These are phyloP conservation scores for Pegea sp. DNA, from an alignment of 23 tunicate species.

Conservation along the genomic window DNA sequence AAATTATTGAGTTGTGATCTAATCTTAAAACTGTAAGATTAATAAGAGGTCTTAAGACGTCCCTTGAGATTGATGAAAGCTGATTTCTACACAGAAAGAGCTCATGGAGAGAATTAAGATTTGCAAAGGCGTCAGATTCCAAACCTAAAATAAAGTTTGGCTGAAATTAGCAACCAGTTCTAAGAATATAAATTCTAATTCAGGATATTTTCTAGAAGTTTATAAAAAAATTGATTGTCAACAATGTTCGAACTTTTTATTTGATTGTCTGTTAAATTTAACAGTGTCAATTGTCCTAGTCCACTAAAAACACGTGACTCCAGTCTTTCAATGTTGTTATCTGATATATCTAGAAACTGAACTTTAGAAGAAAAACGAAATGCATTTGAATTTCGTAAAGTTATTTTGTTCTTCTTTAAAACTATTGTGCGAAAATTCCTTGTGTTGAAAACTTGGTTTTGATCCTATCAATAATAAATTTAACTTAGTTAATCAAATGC, in stretches of 20 bases:
- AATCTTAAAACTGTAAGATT: constrained; percentile 13
- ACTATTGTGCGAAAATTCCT: too few relatives aligned
- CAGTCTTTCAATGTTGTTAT: constrained; percentile 7
- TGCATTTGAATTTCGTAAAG: not conserved
- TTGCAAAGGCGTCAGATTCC: constrained; percentile 14
- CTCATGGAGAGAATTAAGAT: constrained; percentile 18
- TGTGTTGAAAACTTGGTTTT: too few relatives aligned
- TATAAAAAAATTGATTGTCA: not conserved
- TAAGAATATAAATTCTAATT: too few relatives aligned
- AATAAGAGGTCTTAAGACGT: constrained; percentile 7
- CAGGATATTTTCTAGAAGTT: too few relatives aligned
- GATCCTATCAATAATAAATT: too few relatives aligned
- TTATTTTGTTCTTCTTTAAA: constrained; percentile 17
- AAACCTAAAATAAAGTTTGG: constrained; percentile 12
- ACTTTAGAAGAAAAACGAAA: constrained; percentile 3
- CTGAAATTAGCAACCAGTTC: too few relatives aligned
- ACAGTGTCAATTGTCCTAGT: constrained; percentile 8
- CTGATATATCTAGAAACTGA: constrained; percentile 8
- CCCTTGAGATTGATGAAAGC: constrained; percentile 7
- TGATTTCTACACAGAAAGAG: constrained; percentile 27
- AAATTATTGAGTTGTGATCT: constrained; percentile 10
- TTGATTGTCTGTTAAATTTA: constrained; percentile 10
- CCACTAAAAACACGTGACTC: constrained; percentile 6
- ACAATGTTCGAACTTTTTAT: constrained; percentile 10
- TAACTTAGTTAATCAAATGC: too few relatives aligned